These are phyloP conservation scores for Brachyhypopomus occidentalis DNA, from an alignment of 2,113 vertebrate species.

Conservation along the genomic window DNA sequence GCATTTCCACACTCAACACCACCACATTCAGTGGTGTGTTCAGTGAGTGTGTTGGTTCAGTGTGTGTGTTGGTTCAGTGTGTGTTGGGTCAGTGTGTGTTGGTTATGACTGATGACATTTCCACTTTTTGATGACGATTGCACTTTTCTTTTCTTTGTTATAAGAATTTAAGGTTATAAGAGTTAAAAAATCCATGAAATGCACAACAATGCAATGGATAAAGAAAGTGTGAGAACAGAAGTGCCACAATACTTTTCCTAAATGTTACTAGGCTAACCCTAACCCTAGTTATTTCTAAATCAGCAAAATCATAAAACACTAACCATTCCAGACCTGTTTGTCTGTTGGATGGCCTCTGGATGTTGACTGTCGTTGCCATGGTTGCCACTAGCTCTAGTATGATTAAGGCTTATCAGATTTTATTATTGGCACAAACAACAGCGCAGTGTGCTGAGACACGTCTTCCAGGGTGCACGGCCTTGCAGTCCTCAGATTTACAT, in stretches of 20 bases:
- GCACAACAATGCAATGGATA: too few relatives aligned
- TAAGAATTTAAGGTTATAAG: too few relatives aligned
- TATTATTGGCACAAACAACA: constrained; percentile 60
- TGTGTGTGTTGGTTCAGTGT: too few relatives aligned
- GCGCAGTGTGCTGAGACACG: constrained; percentile 56
- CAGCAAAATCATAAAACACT: neutral
- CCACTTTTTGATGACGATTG: too few relatives aligned
- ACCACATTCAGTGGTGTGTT: too few relatives aligned
- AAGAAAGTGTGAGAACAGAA: neutral
- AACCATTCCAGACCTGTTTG: constrained; percentile 2
- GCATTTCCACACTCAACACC: too few relatives aligned
- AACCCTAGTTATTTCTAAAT: neutral
- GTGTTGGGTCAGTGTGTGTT: too few relatives aligned
- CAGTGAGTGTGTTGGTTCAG: too few relatives aligned
- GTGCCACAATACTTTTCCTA: neutral
- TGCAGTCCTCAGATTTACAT: constrained; percentile 60
- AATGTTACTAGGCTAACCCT: too few relatives aligned
- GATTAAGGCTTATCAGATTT: constrained; percentile 55
- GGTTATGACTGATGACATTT: constrained; percentile 6
- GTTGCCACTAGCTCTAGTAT: constrained; percentile 47
- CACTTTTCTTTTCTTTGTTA: too few relatives aligned
- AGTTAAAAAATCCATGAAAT: too few relatives aligned
- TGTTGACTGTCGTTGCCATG: constrained; percentile 48
- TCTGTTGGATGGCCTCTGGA: constrained; percentile 4
- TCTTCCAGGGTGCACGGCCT: constrained; percentile 48